Percentiles rank a stretch among this genome's conserved stretches.
Evolutionary conservation across 2,888 invertebrate species (phyloP).

Genomic region (Rhaphigaster nebulosa): DNA sequence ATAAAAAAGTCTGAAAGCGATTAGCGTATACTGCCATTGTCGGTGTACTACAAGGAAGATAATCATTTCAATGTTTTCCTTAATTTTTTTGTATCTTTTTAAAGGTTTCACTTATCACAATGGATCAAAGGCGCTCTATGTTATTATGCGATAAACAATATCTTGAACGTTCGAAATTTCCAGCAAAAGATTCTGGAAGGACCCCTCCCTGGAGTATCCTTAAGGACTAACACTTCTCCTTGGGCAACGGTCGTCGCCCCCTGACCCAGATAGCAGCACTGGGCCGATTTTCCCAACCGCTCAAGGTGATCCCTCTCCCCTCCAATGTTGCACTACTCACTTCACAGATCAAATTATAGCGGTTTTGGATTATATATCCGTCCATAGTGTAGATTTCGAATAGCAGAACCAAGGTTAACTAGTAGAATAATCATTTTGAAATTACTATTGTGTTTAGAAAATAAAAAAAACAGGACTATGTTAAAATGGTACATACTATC

Average conservation of each 20-base stretch:
- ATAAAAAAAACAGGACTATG: neutral
- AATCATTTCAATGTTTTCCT: neutral
- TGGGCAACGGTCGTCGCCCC: neutral
- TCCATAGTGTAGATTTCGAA: neutral
- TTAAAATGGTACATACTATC: neutral
- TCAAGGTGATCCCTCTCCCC: conserved; percentile 47
- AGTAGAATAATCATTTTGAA: neutral
- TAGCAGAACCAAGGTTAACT: neutral
- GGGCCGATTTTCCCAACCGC: conserved; percentile 54
- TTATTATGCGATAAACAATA: neutral
- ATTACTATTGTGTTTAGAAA: neutral
- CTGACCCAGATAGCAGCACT: conserved; percentile 47
- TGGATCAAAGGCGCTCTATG: neutral
- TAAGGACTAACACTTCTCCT: conserved; percentile 29
- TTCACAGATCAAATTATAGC: conserved; percentile 25
- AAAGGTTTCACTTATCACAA: neutral
- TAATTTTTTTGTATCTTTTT: neutral
- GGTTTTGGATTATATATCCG: conserved; percentile 28
- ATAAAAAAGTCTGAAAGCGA: neutral
- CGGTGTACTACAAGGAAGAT: neutral
- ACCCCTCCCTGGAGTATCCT: conserved; percentile 38
- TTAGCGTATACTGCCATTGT: neutral
- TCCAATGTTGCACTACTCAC: neutral
- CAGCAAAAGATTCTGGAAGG: neutral
- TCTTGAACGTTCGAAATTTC: neutral